These are phyloP conservation scores for Gallinago undulata DNA, from an alignment of 2,113 vertebrate species.

Conservation along the genomic window DNA sequence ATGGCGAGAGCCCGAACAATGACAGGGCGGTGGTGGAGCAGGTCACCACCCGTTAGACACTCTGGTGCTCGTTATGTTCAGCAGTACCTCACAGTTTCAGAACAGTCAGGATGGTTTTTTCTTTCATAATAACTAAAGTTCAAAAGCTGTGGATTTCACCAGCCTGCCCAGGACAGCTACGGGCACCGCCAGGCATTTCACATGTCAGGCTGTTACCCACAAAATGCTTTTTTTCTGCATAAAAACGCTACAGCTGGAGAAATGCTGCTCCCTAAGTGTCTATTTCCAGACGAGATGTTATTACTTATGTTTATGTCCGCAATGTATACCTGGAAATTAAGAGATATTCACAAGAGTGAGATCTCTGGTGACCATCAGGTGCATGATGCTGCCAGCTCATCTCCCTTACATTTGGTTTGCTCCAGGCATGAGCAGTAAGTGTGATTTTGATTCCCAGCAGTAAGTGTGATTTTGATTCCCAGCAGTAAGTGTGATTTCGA, in stretches of 20 bases:
- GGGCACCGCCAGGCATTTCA: background rate
- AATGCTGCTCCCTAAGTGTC: background rate
- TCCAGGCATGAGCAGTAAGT: background rate
- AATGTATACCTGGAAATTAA: background rate
- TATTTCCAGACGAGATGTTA: background rate
- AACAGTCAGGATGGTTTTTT: background rate
- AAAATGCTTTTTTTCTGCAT: background rate
- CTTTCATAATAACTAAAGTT: background rate
- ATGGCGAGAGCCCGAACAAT: background rate
- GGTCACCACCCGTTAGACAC: rapidly evolving
- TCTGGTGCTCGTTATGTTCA: background rate
- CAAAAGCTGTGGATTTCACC: background rate
- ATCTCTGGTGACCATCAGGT: background rate
- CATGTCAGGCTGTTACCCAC: background rate
- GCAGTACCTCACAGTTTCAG: background rate
- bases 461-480: too few relatives aligned
- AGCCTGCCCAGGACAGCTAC: background rate
- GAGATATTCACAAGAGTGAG: background rate
- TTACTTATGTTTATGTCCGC: background rate
- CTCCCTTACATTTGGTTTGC: background rate
- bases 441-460: too few relatives aligned
- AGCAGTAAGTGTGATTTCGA: too few relatives aligned
- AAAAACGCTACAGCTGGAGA: background rate
- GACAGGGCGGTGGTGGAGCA: background rate
- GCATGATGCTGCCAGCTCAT: background rate